phyloP scores from a whole-genome alignment of 2,113 vertebrate genomes.

The Gallinago undulata region DNA sequence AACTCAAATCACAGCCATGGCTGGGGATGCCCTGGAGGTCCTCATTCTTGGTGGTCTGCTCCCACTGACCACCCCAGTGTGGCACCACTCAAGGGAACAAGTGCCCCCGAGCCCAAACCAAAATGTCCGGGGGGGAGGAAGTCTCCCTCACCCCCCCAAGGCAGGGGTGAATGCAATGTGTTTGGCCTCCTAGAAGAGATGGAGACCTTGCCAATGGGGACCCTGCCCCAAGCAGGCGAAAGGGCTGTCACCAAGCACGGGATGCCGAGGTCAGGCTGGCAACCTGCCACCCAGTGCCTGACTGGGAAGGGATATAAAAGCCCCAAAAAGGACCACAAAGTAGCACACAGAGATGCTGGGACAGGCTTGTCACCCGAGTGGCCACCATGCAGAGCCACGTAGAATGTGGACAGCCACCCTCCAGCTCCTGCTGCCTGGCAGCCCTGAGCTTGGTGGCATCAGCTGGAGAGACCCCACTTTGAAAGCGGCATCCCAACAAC shows the following conservation, averaged over 20 bases:
- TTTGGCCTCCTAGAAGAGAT: neutral
- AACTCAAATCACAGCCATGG: rapidly evolving
- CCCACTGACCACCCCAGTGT: rapidly evolving
- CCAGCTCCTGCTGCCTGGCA: neutral
- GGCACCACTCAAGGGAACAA: rapidly evolving
- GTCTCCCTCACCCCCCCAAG: neutral
- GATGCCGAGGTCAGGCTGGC: neutral
- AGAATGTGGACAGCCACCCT: neutral
- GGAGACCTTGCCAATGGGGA: no score
- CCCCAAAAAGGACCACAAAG: no score
- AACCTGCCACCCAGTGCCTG: neutral
- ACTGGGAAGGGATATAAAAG: neutral
- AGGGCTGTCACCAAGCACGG: neutral
- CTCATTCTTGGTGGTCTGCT: neutral
- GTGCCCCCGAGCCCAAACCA: rapidly evolving
- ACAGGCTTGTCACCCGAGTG: rapidly evolving
- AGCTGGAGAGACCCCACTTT: neutral
- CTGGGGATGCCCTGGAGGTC: neutral
- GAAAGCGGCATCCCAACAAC: neutral
- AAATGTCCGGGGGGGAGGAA: neutral
- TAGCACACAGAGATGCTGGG: neutral
- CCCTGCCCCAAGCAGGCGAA: neutral
- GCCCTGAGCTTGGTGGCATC: neutral
- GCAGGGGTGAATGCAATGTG: rapidly evolving
- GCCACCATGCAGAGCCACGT: rapidly evolving